phyloP scores from a whole-genome alignment of 2,113 vertebrate genomes.

The Delphinapterus leucas region DNA sequence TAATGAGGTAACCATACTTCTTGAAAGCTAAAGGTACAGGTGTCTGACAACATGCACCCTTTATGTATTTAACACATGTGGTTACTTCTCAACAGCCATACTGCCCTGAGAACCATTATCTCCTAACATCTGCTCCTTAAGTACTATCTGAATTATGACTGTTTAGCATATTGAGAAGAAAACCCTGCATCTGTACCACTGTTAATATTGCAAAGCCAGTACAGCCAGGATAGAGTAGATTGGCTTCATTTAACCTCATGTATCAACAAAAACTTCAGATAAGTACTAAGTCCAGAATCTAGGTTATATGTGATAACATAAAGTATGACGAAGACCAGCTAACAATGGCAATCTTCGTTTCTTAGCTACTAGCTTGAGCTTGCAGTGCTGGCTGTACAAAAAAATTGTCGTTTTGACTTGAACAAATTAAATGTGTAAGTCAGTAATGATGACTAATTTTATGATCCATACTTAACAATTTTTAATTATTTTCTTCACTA shows the following conservation, averaged over 20 bases:
- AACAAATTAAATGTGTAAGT: not conserved
- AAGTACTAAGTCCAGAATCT: not conserved
- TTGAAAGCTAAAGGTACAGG: not conserved
- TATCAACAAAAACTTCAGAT: not conserved
- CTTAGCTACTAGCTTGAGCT: not conserved
- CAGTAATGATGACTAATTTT: not conserved
- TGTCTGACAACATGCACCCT: accelerated
- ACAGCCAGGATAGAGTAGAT: not conserved
- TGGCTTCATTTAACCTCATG: not conserved
- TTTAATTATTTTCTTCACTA: conserved; percentile 10
- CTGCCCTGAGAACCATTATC: not conserved
- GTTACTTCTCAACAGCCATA: not conserved
- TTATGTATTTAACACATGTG: accelerated
- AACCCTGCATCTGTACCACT: not conserved
- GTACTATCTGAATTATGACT: not conserved
- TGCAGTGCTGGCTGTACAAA: not conserved
- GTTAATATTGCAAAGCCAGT: not conserved
- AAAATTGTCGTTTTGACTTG: not conserved
- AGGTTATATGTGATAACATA: not conserved
- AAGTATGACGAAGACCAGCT: not conserved
- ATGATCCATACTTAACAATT: not conserved
- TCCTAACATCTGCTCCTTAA: not conserved
- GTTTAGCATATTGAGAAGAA: not conserved
- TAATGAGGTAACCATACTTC: not conserved
- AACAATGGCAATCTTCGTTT: not conserved